These are phyloP conservation scores for Scaptomyza montana DNA, from an alignment of 1,140 invertebrate species.

Conservation along the genomic window DNA sequence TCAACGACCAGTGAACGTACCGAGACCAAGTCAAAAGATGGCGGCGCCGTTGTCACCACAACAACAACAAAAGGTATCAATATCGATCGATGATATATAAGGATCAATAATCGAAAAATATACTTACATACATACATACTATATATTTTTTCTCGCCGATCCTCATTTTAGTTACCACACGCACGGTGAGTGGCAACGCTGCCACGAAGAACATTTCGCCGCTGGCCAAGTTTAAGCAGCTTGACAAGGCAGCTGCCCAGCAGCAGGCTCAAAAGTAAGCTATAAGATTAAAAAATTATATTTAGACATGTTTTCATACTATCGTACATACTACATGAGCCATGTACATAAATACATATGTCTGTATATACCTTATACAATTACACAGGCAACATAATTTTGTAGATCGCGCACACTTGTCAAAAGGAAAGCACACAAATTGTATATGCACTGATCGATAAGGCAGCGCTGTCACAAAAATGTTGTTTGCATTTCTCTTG, in stretches of 20 bases:
- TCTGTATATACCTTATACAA: not conserved
- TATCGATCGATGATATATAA: not conserved
- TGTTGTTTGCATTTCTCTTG: slow-evolving; percentile 31
- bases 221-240: slow-evolving; percentile 94
- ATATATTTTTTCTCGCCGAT: no score
- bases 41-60: slow-evolving; percentile 80
- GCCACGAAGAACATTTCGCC: slow-evolving; percentile 90
- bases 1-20: slow-evolving; percentile 80
- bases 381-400: not conserved
- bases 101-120: slow-evolving; percentile 7
- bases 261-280: slow-evolving; percentile 89
- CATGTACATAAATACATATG: not conserved
- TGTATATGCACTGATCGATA: not conserved
- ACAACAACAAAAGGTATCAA: slow-evolving; percentile 80
- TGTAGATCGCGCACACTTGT: slow-evolving; percentile 15
- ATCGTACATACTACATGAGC: not conserved
- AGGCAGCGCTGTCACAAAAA: not conserved
- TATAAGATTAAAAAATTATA: not conserved
- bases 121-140: slow-evolving; percentile 29
- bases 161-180: slow-evolving; percentile 87
- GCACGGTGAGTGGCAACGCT: slow-evolving; percentile 85
- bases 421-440: slow-evolving; percentile 6
- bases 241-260: slow-evolving; percentile 91
- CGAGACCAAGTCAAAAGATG: slow-evolving; percentile 80
- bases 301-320: not conserved